Percentiles rank a stretch among this genome's conserved stretches.
These are phyloP conservation scores for Natrix natrix DNA, from an alignment of 2,797 vertebrate species.

Conservation along the genomic window DNA sequence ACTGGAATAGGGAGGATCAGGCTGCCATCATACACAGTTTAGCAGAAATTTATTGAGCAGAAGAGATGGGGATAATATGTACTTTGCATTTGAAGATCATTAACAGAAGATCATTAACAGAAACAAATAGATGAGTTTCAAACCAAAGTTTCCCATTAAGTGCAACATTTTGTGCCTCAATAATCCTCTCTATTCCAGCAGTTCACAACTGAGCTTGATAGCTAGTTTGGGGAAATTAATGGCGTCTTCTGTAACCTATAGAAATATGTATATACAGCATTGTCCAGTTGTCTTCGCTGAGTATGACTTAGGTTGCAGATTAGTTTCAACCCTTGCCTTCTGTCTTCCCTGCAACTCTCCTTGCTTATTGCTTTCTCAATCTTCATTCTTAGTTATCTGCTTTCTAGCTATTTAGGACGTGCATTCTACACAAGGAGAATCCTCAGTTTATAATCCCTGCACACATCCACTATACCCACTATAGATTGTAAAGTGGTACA, in stretches of 20 bases:
- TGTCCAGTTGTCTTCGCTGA: background rate
- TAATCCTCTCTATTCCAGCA: background rate
- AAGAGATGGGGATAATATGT: background rate
- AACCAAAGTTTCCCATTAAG: background rate
- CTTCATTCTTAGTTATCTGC: background rate
- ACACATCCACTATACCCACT: background rate
- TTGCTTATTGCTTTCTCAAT: background rate
- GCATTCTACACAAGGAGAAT: background rate
- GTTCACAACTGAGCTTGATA: background rate
- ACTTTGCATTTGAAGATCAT: background rate
- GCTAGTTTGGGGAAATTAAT: background rate
- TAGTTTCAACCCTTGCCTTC: background rate
- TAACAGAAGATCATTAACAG: background rate
- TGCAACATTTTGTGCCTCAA: background rate
- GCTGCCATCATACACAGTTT: background rate
- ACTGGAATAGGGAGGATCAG: background rate
- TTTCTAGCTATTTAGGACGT: background rate
- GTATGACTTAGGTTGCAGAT: background rate
- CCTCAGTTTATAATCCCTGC: background rate
- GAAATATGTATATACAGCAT: background rate
- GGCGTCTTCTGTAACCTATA: background rate
- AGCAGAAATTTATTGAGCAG: background rate
- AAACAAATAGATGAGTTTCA: background rate
- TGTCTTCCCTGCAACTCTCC: background rate
- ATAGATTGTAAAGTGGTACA: background rate